Percentiles rank a stretch among this genome's conserved stretches.
Conservation (phyloP, 2,113 vertebrate species). For the Rhabdornis inornatus region DNA sequence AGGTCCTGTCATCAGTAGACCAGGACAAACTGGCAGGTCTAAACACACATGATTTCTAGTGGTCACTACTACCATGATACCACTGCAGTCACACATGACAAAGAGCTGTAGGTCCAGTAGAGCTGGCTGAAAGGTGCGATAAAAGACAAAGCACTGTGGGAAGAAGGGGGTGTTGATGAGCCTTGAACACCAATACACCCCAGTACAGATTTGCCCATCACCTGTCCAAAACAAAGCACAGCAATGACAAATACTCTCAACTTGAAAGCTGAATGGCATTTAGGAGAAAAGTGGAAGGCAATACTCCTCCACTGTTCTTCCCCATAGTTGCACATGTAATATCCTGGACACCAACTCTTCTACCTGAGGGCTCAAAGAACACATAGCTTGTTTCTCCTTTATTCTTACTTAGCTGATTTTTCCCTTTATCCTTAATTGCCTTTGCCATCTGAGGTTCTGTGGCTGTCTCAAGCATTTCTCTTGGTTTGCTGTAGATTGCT, state of each 20-base stretch:
- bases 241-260: background rate
- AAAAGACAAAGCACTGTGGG: background rate
- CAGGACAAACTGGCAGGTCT: background rate
- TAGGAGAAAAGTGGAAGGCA: background rate
- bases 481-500: background rate
- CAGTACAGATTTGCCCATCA: background rate
- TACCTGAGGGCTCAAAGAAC: background rate
- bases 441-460: background rate
- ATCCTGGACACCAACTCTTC: background rate
- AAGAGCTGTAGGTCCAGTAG: background rate
- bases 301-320: background rate
- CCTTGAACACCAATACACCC: background rate
- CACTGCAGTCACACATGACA: background rate
- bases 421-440: background rate
- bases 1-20: background rate
- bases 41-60: fast-evolving
- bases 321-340: fast-evolving
- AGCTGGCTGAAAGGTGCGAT: background rate
- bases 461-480: background rate
- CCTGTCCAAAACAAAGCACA: background rate
- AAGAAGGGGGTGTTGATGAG: background rate
- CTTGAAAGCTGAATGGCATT: background rate
- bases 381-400: background rate
- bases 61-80: background rate
- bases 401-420: background rate